These are phyloP conservation scores for Plumapathes pennacea DNA, from an alignment of 92 coral and sea anemone genomes.

Conservation along the genomic window DNA sequence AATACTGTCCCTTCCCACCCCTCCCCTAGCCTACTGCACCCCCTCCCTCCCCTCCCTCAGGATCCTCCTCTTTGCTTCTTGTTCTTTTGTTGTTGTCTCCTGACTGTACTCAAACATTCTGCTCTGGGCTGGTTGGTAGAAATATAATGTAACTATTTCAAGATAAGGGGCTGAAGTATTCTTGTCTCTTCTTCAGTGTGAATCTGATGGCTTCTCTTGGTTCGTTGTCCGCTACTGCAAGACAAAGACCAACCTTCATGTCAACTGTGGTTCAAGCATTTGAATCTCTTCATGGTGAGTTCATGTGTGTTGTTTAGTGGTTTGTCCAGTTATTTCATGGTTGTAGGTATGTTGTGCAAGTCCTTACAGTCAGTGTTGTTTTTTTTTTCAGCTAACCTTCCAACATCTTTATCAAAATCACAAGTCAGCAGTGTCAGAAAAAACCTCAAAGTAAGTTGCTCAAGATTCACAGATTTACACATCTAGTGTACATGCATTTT, in stretches of 20 bases:
- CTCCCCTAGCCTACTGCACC: too few relatives aligned
- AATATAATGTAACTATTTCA: too few relatives aligned
- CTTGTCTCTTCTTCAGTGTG: conserved; percentile 77
- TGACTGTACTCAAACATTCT: too few relatives aligned
- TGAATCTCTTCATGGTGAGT: conserved; percentile 92
- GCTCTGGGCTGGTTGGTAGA: too few relatives aligned
- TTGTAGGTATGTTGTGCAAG: too few relatives aligned
- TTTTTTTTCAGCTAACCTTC: conserved; percentile 80
- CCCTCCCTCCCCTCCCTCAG: too few relatives aligned
- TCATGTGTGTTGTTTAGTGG: background rate
- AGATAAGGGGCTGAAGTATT: too few relatives aligned
- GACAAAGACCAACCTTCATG: conserved; percentile 97
- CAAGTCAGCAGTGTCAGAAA: conserved; percentile 99
- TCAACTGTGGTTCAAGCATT: conserved; percentile 97
- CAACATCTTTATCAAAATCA: conserved; percentile 90
- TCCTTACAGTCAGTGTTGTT: background rate
- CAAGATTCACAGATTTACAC: background rate
- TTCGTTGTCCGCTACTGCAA: conserved; percentile 92
- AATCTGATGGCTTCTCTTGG: conserved; percentile 98
- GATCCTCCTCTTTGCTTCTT: too few relatives aligned
- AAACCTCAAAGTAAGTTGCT: conserved; percentile 73
- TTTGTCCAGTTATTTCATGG: background rate
- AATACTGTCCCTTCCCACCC: too few relatives aligned
- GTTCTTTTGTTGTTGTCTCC: too few relatives aligned
- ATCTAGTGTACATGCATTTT: background rate